Evolutionary conservation across 2,113 vertebrate species (phyloP), one percentile per base, ranked within the genome.

Genomic region (Campylomormyrus numenius): DNA sequence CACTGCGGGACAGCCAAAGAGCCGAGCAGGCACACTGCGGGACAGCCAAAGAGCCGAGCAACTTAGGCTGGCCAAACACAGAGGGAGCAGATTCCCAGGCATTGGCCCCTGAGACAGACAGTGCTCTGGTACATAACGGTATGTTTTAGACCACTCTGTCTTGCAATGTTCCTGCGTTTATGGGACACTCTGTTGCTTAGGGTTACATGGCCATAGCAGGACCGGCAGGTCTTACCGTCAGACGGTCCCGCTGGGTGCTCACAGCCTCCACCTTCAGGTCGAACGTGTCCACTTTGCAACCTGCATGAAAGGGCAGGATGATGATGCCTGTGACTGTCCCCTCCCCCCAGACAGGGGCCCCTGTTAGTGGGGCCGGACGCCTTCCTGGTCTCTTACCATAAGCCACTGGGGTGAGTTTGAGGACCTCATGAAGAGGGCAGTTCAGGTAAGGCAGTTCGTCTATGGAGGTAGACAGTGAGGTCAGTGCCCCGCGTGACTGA

Each of bases 401-500:
- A 1, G 98, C 98, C 90, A 99, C 97, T 0, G 98, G 98, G 0
- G 97, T 98, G 45, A 99, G 97, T 91, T 98, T 98, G 42, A 99
- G 95, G 10, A 99, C 97, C 83, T 95, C 96, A 92, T 99, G 98
- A 27, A 99, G 96, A 42, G 98, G 98, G 87, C 98, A 99, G 91
- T 95, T 96, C 94, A 99, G 93, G 94, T 99, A 99, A 0, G 98
- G 97, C 3, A 99, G 95, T 88, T 99, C 97, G n/a, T 98, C 98
- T 99, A 93, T 83, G 88, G 87, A 83, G 24, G 87, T 49, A 86
- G 8, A n/a, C 49, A 4, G 48, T 49, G 13, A 46, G 19, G 80
- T 42, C 46, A 70, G 46, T 85, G 83, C 21, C 45, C 1, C 6
- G 39, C 17, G 2, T 85, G 19, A 46, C 7, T 42, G 39, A 85